A percentile compares a stretch with the other conserved stretches of the same genome.
Conservation (phyloP, 2,113 vertebrate species). For the Electrona antarctica region DNA sequence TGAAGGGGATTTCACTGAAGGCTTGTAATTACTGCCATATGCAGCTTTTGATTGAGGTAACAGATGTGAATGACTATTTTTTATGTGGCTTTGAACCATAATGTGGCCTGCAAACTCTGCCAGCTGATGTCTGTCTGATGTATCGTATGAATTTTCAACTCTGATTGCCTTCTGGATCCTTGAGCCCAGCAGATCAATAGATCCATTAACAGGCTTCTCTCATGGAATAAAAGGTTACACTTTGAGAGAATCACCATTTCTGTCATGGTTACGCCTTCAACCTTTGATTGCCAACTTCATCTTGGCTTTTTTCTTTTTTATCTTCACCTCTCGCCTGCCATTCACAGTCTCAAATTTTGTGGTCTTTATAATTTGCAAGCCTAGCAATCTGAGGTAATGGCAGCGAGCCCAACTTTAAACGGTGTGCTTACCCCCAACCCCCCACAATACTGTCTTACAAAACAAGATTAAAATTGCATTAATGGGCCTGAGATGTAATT, state of each 20-base stretch:
- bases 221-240: conserved; percentile 80
- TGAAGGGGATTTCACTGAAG: conserved; percentile 72
- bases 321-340: conserved; percentile 68
- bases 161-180: conserved; percentile 84
- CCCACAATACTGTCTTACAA: conserved; percentile 71
- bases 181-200: conserved; percentile 81
- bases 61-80: conserved; percentile 85
- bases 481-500: conserved; percentile 79
- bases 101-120: conserved; percentile 74
- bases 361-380: conserved; percentile 79
- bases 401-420: conserved; percentile 65
- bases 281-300: conserved; percentile 85
- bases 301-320: conserved; percentile 69
- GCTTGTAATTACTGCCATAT: conserved; percentile 80
- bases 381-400: conserved; percentile 71
- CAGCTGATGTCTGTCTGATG: conserved; percentile 80
- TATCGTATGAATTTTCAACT: conserved; percentile 76
- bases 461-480: conserved; percentile 84
- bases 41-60: conserved; percentile 78
- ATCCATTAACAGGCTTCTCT: conserved; percentile 81
- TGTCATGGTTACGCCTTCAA: conserved; percentile 80
- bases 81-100: conserved; percentile 79
- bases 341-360: conserved; percentile 77
- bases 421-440: conserved; percentile 66
- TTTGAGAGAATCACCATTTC: conserved; percentile 78